Conservation (phyloP, 2,797 vertebrate genomes). For the Enteromius paludinosus region DNA sequence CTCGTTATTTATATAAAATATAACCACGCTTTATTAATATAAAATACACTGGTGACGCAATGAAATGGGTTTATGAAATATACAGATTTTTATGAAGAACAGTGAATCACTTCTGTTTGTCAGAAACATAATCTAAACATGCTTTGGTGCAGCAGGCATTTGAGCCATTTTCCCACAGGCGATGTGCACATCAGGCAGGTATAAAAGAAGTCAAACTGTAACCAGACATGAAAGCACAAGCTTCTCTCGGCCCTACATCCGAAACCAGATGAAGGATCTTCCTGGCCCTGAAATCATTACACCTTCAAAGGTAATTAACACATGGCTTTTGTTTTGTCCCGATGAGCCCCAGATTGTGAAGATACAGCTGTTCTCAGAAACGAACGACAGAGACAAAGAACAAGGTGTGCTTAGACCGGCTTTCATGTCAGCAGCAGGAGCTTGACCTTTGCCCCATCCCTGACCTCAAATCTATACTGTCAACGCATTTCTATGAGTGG, state of each 20-base stretch:
- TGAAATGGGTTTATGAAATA: not conserved
- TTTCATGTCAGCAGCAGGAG: conserved; percentile 83
- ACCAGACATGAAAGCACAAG: conserved; percentile 72
- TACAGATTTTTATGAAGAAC: not conserved
- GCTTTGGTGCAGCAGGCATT: not conserved
- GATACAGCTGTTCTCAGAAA: conserved; percentile 77
- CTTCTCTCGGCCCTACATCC: conserved; percentile 72
- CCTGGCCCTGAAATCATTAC: conserved; percentile 77
- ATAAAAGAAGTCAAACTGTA: conserved; percentile 67
- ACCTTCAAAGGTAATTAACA: conserved; percentile 85
- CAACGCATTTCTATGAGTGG: conserved; percentile 76
- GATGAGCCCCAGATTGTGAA: conserved; percentile 79
- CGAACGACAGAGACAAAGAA: conserved; percentile 74
- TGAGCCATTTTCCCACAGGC: conserved; percentile 11
- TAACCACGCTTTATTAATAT: not conserved
- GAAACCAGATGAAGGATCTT: conserved; percentile 79
- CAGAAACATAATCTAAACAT: conserved; percentile 5
- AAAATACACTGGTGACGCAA: not conserved
- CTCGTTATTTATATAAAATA: not conserved
- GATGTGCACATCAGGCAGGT: conserved; percentile 45
- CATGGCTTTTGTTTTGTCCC: conserved; percentile 81
- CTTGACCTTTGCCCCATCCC: conserved; percentile 74
- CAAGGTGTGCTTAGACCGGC: conserved; percentile 80
- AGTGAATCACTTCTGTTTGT: not conserved
- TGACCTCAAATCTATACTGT: conserved; percentile 80